Conservation (phyloP, 2,113 vertebrate genomes). For the Polyodon spathula region DNA sequence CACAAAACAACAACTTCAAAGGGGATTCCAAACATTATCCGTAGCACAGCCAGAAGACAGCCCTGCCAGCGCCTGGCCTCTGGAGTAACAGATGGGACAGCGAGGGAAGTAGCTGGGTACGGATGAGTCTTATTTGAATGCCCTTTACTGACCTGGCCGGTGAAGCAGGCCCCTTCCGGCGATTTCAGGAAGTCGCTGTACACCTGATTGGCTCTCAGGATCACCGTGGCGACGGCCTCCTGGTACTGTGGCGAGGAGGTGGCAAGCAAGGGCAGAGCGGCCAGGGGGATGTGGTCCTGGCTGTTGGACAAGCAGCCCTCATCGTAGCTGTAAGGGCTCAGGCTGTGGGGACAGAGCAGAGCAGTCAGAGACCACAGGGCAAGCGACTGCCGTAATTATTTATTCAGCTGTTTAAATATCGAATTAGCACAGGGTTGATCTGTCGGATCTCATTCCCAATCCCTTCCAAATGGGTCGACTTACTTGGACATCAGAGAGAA, state of each 20-base stretch:
- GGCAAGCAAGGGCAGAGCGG: slow-evolving; percentile 84
- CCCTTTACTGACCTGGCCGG: slow-evolving; percentile 70
- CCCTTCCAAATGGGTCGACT: slow-evolving; percentile 16
- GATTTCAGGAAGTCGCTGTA: slow-evolving; percentile 86
- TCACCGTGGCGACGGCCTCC: slow-evolving; percentile 83
- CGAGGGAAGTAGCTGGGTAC: no score
- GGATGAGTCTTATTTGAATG: no score
- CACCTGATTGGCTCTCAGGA: slow-evolving; percentile 85
- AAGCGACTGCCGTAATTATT: not conserved
- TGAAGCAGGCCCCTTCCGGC: slow-evolving; percentile 75
- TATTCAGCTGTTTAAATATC: no score
- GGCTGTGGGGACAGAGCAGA: slow-evolving; percentile 47
- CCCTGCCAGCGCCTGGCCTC: no score
- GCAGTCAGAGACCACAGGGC: not conserved
- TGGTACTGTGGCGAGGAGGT: slow-evolving; percentile 92
- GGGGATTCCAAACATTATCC: no score
- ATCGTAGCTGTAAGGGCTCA: slow-evolving; percentile 90
- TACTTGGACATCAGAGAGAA: slow-evolving; percentile 93
- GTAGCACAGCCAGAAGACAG: no score
- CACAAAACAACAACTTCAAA: no score
- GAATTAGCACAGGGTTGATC: no score
- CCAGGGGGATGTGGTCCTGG: slow-evolving; percentile 94
- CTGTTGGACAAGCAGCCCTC: slow-evolving; percentile 91
- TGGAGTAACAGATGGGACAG: not conserved
- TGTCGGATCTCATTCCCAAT: no score